A percentile compares a stretch with the other conserved stretches of the same genome.
phyloP scores from a whole-genome alignment of 2,888 invertebrate genomes.

The Dicyrtomina minuta region DNA sequence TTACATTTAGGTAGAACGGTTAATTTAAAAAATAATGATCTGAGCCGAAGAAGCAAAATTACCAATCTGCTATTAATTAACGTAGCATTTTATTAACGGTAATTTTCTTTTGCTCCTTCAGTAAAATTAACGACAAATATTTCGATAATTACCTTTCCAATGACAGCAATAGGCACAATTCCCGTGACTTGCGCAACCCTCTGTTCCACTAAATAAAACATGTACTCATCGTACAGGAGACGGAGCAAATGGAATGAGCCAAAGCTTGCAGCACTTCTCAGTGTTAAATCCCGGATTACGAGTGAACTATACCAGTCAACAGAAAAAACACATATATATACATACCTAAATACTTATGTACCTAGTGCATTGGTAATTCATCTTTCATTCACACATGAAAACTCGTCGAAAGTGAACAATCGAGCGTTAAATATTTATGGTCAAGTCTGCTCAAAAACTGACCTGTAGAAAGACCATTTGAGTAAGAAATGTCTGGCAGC shows the following conservation, averaged over 20 bases:
- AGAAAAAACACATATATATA: too few relatives aligned
- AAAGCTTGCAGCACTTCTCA: constrained; percentile 95
- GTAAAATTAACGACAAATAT: not conserved
- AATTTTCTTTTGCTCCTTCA: too few relatives aligned
- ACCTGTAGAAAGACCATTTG: constrained; percentile 98
- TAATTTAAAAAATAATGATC: too few relatives aligned
- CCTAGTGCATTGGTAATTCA: not conserved
- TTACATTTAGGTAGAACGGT: too few relatives aligned
- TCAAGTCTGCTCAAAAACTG: not conserved
- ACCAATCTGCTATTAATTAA: too few relatives aligned
- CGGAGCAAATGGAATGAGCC: constrained; percentile 98
- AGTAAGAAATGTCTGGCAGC: constrained; percentile 89
- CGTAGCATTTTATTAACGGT: too few relatives aligned
- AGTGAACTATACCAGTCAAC: constrained; percentile 88
- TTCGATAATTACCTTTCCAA: constrained; percentile 65
- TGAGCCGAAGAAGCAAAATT: too few relatives aligned
- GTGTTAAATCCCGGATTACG: constrained; percentile 94
- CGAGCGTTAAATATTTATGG: not conserved
- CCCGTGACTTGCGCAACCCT: constrained; percentile 88
- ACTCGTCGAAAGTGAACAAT: not conserved
- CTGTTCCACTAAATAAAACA: constrained; percentile 97
- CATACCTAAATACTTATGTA: too few relatives aligned
- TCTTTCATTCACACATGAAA: not conserved
- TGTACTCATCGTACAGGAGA: constrained; percentile 96
- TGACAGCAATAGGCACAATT: constrained; percentile 92